Conservation (phyloP, 2,797 vertebrate species). For the Enteromius thamalakanensis region DNA sequence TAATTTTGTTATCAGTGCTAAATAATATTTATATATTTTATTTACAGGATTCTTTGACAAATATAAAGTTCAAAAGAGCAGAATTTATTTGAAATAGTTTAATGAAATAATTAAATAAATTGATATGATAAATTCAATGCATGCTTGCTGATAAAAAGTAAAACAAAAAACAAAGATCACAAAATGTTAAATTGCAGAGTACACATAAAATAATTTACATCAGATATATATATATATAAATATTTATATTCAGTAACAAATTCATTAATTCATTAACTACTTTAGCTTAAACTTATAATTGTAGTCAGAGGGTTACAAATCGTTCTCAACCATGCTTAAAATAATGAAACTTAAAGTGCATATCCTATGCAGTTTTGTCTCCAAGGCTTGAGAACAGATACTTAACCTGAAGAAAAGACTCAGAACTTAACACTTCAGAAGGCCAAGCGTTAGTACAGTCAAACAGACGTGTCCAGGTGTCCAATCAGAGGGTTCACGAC, state of each 20-base stretch:
- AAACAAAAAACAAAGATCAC: background rate
- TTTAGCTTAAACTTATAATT: too few species aligned
- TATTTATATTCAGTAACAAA: too few species aligned
- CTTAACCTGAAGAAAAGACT: background rate
- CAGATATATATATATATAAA: background rate
- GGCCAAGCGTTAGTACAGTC: background rate
- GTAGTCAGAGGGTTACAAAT: background rate
- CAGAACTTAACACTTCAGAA: background rate
- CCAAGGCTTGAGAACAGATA: background rate
- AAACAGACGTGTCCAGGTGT: background rate
- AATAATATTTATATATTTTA: background rate
- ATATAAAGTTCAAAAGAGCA: background rate
- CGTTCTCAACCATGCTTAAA: background rate
- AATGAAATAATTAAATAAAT: too few species aligned
- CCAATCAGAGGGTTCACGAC: conserved; percentile 11
- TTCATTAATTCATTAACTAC: background rate
- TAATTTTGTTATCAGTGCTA: too few species aligned
- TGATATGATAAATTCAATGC: background rate
- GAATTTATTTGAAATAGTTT: background rate
- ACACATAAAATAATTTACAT: background rate
- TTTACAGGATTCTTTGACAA: background rate
- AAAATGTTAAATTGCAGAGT: background rate
- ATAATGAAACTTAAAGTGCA: background rate
- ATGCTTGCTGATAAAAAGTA: background rate
- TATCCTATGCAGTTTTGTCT: background rate